Evolutionary conservation across 2,113 vertebrate genomes (phyloP), one percentile per base, ranked within the genome.

Genomic region (Craseonycteris thonglongyai): DNA sequence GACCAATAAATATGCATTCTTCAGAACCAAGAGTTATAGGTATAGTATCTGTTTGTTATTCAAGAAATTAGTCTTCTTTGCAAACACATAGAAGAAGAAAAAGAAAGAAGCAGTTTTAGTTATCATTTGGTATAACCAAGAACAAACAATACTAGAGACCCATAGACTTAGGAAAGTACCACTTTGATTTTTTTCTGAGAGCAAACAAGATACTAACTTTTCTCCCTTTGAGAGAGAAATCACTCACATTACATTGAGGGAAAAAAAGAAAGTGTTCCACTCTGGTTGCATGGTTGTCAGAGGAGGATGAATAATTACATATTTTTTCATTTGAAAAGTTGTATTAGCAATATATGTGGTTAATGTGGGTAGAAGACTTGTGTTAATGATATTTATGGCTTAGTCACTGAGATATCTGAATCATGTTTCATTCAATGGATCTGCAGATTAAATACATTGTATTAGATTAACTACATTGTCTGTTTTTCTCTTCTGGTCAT

Each of bases 21-120:
- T 90, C 92, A 91, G 95, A 98, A 91, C 59, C 0, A 91, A 81
- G 66, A 96, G 90, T 97, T 96, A 85, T 40, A 98, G 98, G 98
- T 98, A 91, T 7, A 93, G 58, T 97, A 87, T 95, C 21, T 90
- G 6, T 89, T 97, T 95, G 82, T 95, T 90, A 91, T 88, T 30
- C 33, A 69, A 58, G 96, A 85, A 85, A 21, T 81, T 95, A 26
- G 56, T 85, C 90, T 94, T 42, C 16, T 89, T 92, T 89, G 58
- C 15, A 81, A 91, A 76, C n/a, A 65, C 15, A 68, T 68, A 71
- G 49, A 87, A 51, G 51, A 49, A 92, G 35, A 88, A 81, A 82
- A 65, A 91, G 61, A 69, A 89, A 88, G 54, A 66, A 90, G 10
- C n/a, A 82, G 7, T 83, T 88, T 92, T 82, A 92, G 15, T 72